A percentile compares a stretch with the other conserved stretches of the same genome.
Conservation (phyloP, 2,888 invertebrate genomes). For the Trichopoda pennipes region DNA sequence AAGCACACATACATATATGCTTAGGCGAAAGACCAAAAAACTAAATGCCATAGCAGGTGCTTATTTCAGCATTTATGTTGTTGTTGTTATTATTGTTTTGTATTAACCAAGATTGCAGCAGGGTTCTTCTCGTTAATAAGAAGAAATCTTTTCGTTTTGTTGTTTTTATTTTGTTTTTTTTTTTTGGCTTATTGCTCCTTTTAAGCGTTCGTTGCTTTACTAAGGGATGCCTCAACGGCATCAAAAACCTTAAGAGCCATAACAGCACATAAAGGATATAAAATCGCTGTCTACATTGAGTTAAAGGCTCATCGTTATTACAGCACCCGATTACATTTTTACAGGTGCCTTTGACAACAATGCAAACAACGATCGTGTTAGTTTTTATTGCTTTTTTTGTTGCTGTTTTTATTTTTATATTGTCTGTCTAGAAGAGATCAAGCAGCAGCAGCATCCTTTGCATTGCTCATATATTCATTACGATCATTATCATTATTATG, state of each 20-base stretch:
- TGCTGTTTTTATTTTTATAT: conserved; percentile 17
- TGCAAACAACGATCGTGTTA: conserved; percentile 11
- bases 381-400: no score
- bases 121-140: conserved; percentile 67
- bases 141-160: conserved; percentile 63
- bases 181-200: conserved; percentile 38
- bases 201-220: conserved; percentile 43
- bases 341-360: conserved; percentile 65
- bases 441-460: conserved; percentile 61
- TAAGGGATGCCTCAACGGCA: conserved; percentile 65
- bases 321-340: conserved; percentile 66
- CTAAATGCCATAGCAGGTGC: conserved; percentile 65
- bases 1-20: conserved; percentile 46
- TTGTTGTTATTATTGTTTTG: conserved; percentile 5
- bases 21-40: conserved; percentile 37
- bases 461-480: conserved; percentile 40
- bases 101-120: conserved; percentile 66
- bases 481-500: conserved; percentile 43
- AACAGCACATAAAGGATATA: conserved; percentile 61
- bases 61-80: conserved; percentile 55
- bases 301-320: conserved; percentile 61
- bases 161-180: conserved; percentile 6
- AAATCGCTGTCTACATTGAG: conserved; percentile 62
- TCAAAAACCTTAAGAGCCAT: conserved; percentile 26
- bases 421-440: conserved; percentile 27